A percentile compares a stretch with the other conserved stretches of the same genome.
These are phyloP conservation scores for Callitettix versicolor DNA, from an alignment of 1,140 invertebrate genomes.

Conservation along the genomic window DNA sequence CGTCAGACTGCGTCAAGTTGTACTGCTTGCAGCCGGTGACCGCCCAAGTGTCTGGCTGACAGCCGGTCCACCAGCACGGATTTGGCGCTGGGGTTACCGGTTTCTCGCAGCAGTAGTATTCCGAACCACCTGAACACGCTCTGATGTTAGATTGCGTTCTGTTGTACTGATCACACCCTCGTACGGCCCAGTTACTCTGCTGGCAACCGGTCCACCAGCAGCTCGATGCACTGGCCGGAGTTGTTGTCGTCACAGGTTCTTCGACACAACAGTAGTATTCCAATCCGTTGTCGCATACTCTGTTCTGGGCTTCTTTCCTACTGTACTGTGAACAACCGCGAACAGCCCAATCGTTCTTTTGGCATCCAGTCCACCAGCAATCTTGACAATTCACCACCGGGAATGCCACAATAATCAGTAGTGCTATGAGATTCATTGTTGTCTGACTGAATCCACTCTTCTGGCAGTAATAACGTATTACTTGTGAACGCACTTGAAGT, in stretches of 20 bases:
- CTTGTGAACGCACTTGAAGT: no score
- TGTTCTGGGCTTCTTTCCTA: neutral
- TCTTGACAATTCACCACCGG: no score
- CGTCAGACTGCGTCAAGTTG: neutral
- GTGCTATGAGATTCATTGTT: no score
- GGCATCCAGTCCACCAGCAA: slow-evolving; percentile 18
- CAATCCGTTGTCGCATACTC: slow-evolving; percentile 1
- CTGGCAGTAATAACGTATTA: no score
- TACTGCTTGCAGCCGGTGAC: slow-evolving; percentile 15
- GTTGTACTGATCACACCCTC: slow-evolving; percentile 9
- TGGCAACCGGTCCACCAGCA: slow-evolving; percentile 14
- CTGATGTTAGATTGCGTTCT: neutral
- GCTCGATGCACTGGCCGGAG: neutral
- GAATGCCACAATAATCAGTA: no score
- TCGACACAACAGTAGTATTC: slow-evolving; percentile 11
- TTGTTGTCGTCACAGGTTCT: neutral
- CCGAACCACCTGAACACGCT: slow-evolving; percentile 3
- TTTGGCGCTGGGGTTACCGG: neutral
- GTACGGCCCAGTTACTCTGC: slow-evolving; percentile 7
- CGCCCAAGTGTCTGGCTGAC: slow-evolving; percentile 9
- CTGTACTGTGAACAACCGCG: slow-evolving; percentile 13
- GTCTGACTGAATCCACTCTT: no score
- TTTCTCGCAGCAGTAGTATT: slow-evolving; percentile 1
- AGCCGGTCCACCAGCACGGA: slow-evolving; percentile 10
- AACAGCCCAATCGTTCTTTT: slow-evolving; percentile 8